Percentiles rank a stretch among this genome's conserved stretches.
These are phyloP conservation scores for Neoitamus cyanurus DNA, from an alignment of 2,888 invertebrate species.

Conservation along the genomic window DNA sequence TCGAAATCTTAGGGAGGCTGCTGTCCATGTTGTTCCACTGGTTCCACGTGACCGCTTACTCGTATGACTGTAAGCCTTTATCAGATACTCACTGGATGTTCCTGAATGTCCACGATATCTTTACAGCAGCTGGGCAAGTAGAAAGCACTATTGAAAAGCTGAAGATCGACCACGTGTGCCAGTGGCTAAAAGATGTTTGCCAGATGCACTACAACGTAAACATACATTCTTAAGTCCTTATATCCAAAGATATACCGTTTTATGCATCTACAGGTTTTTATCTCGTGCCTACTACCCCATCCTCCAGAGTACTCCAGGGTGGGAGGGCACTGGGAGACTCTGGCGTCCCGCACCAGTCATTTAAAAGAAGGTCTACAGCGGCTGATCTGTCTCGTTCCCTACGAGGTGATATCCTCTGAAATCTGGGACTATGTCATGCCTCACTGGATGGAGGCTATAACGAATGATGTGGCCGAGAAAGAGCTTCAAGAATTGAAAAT, in stretches of 20 bases:
- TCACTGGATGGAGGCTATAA: slow-evolving; percentile 98
- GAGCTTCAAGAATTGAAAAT: slow-evolving; percentile 87
- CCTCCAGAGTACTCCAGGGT: slow-evolving; percentile 95
- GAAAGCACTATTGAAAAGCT: slow-evolving; percentile 91
- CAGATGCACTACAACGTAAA: slow-evolving; percentile 82
- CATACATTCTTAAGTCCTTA: not conserved
- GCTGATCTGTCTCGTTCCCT: slow-evolving; percentile 95
- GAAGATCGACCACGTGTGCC: slow-evolving; percentile 91
- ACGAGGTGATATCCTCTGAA: slow-evolving; percentile 95
- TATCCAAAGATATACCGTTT: not conserved
- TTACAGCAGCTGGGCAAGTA: slow-evolving; percentile 71
- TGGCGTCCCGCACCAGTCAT: slow-evolving; percentile 88
- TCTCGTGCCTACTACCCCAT: slow-evolving; percentile 93
- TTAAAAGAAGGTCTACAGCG: slow-evolving; percentile 95
- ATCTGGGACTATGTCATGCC: slow-evolving; percentile 99
- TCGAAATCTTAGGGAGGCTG: slow-evolving; percentile 87
- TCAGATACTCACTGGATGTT: not conserved
- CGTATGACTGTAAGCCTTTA: slow-evolving; percentile 82
- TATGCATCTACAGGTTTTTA: slow-evolving; percentile 69
- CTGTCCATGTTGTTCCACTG: slow-evolving; percentile 98
- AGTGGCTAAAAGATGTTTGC: slow-evolving; percentile 88
- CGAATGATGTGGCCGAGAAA: slow-evolving; percentile 89
- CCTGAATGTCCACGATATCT: not conserved
- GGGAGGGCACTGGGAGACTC: slow-evolving; percentile 95
- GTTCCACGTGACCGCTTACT: slow-evolving; percentile 98